These are phyloP conservation scores for Cebus imitator DNA, from an alignment of 2,113 vertebrate genomes.

Conservation along the genomic window DNA sequence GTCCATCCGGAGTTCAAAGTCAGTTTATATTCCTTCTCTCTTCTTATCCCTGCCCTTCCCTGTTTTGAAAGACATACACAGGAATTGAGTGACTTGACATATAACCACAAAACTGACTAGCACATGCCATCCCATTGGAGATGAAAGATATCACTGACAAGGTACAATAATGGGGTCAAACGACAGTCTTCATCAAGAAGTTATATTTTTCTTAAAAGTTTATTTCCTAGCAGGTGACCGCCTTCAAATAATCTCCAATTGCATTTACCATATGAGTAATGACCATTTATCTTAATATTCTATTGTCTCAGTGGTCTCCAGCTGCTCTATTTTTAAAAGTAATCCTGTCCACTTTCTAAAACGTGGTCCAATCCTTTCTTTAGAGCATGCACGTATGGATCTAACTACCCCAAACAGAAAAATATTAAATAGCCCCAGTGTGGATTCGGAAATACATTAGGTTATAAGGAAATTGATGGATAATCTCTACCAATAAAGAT, in stretches of 20 bases:
- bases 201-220: constrained; percentile 4
- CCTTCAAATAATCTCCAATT: not conserved
- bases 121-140: not conserved
- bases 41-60: not conserved
- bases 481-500: not conserved
- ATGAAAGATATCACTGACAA: not conserved
- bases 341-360: not conserved
- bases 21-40: not conserved
- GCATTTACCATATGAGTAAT: not conserved
- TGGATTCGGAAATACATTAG: not conserved
- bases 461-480: not conserved
- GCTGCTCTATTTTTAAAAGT: not conserved
- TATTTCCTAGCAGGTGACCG: not conserved
- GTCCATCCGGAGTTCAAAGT: not conserved
- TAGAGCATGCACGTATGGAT: not conserved
- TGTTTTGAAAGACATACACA: not conserved
- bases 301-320: not conserved
- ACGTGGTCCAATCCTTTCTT: not conserved
- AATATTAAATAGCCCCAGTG: not conserved
- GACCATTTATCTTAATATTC: not conserved
- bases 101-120: not conserved
- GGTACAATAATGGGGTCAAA: not conserved
- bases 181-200: not conserved
- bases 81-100: not conserved
- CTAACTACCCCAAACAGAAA: not conserved